Conservation (phyloP, 2,797 vertebrate species). For the Acanthurus lineatus region DNA sequence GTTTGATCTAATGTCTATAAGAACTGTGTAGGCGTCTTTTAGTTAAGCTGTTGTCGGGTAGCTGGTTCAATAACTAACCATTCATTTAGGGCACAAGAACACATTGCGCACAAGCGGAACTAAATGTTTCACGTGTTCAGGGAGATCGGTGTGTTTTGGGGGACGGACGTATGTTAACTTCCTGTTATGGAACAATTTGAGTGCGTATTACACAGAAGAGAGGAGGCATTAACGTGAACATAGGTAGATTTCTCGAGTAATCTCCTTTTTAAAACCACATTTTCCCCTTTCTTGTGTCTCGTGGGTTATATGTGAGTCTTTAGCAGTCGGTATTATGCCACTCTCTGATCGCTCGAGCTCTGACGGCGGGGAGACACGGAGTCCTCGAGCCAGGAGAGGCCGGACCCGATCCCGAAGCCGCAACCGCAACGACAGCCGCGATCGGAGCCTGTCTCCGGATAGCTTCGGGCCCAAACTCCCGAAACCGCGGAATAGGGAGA, state of each 20-base stretch:
- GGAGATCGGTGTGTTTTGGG: not conserved
- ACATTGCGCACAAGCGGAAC: constrained; percentile 26
- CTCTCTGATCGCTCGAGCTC: constrained; percentile 70
- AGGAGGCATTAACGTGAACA: not conserved
- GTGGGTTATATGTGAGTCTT: not conserved
- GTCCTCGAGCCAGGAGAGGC: constrained; percentile 76
- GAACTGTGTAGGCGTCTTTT: too few species aligned
- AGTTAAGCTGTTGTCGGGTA: too few species aligned
- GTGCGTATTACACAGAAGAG: constrained; percentile 7
- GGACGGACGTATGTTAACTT: constrained; percentile 46
- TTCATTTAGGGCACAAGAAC: too few species aligned
- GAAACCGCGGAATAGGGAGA: constrained; percentile 72
- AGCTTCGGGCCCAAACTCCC: constrained; percentile 82
- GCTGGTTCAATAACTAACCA: too few species aligned
- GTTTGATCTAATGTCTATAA: too few species aligned
- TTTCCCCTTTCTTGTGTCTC: fast-evolving
- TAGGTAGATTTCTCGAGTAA: fast-evolving
- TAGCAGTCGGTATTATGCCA: constrained; percentile 68
- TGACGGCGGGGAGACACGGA: constrained; percentile 49
- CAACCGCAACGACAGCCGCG: constrained; percentile 70
- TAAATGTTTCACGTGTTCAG: fast-evolving
- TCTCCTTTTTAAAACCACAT: fast-evolving
- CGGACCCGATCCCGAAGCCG: constrained; percentile 80
- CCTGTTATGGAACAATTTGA: constrained; percentile 49
- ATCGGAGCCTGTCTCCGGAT: constrained; percentile 77